Percentiles rank a stretch among this genome's conserved stretches.
Conservation (phyloP, 2,113 vertebrate genomes). For the Urocynchramus pylzowi region DNA sequence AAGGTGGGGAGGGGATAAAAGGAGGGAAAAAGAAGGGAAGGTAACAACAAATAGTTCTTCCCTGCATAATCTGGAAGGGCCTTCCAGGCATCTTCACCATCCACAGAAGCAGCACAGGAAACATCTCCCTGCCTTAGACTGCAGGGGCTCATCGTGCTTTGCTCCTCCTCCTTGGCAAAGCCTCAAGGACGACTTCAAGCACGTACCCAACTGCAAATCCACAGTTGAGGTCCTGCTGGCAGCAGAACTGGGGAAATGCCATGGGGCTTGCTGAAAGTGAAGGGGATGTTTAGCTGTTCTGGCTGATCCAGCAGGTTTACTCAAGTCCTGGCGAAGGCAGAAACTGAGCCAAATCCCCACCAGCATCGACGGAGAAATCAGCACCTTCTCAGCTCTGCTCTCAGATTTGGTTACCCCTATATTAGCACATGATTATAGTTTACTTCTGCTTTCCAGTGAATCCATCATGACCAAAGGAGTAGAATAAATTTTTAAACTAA, state of each 20-base stretch:
- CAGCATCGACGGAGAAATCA: neutral
- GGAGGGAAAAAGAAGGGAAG: neutral
- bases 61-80: neutral
- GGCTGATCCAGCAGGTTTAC: conserved; percentile 28
- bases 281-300: neutral
- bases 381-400: neutral
- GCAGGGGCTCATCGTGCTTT: fast-evolving
- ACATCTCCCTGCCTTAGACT: neutral
- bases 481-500: neutral
- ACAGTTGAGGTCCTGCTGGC: conserved; percentile 7
- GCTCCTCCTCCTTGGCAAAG: conserved; percentile 4
- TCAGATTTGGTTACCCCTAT: neutral
- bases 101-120: neutral
- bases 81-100: neutral
- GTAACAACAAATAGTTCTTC: neutral
- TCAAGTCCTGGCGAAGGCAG: neutral
- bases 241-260: conserved; percentile 17
- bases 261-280: neutral
- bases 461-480: neutral
- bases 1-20: too few relatives aligned
- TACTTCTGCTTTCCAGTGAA: neutral
- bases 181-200: neutral
- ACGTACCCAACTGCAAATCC: neutral
- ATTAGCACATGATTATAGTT: neutral
- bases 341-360: conserved; percentile 23